Evolutionary conservation across 1,140 invertebrate species (phyloP).

Genomic region (Sesamia nonagrioides): DNA sequence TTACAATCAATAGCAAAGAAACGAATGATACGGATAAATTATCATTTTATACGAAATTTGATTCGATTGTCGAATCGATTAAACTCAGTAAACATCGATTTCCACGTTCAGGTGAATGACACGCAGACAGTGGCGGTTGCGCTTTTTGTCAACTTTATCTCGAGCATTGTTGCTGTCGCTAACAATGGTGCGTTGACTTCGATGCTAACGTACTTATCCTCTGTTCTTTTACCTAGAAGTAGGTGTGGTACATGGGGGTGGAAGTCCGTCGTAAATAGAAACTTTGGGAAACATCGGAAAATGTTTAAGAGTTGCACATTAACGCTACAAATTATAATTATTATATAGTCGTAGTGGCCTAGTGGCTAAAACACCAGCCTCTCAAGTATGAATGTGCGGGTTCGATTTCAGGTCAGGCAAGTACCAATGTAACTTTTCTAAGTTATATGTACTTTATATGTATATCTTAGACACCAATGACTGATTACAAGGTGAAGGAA

Average conservation of each 20-base stretch:
- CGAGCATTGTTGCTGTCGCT: slow-evolving; percentile 59
- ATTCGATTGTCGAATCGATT: slow-evolving; percentile 60
- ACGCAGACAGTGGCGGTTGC: slow-evolving; percentile 49
- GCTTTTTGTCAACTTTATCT: slow-evolving; percentile 65
- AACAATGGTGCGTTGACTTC: slow-evolving; percentile 55
- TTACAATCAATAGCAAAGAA: slow-evolving; percentile 56
- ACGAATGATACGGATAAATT: slow-evolving; percentile 44
- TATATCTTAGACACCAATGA: no score
- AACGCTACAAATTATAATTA: no score
- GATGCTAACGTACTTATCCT: slow-evolving; percentile 40
- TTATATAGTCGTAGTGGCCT: no score
- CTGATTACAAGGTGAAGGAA: no score
- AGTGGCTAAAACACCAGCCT: no score
- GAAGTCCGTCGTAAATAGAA: neutral
- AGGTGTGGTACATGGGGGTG: neutral
- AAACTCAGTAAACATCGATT: slow-evolving; percentile 62
- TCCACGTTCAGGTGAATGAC: slow-evolving; percentile 72
- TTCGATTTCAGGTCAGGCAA: no score
- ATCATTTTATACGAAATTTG: slow-evolving; percentile 55
- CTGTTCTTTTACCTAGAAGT: slow-evolving; percentile 3
- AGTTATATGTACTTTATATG: no score
- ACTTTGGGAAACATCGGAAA: neutral
- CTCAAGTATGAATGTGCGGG: no score
- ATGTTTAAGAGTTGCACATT: no score
- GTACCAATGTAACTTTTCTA: no score